phyloP scores from a whole-genome alignment of 2,113 vertebrate species.

The Rattus rattus region DNA sequence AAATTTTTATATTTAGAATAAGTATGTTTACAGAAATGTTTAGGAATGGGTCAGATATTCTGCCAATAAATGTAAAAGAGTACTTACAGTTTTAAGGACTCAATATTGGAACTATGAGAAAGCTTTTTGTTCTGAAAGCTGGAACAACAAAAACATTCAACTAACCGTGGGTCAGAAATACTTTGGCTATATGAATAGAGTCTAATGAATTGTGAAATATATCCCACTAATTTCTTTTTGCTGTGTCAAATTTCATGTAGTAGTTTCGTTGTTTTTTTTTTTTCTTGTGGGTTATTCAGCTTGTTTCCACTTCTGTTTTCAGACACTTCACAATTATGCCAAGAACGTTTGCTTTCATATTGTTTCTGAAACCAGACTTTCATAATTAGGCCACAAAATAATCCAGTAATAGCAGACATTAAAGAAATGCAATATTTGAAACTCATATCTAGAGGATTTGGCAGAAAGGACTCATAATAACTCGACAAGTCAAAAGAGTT shows the following conservation, averaged over 20 bases:
- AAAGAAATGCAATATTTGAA: conserved; percentile 51
- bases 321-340: conserved; percentile 56
- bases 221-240: conserved; percentile 1
- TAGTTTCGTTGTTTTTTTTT: conserved; percentile 64
- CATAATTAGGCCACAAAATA: conserved; percentile 66
- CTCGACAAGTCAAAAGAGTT: conserved; percentile 26
- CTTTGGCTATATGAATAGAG: background rate
- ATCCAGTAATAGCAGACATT: conserved; percentile 55
- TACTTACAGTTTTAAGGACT: conserved; percentile 53
- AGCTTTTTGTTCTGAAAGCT: conserved; percentile 65
- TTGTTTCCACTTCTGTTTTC: conserved; percentile 74
- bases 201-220: conserved; percentile 43
- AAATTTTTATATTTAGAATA: conserved; percentile 65
- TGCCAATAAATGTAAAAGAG: conserved; percentile 59
- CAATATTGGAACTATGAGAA: conserved; percentile 56
- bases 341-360: conserved; percentile 64
- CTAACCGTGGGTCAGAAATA: conserved; percentile 39
- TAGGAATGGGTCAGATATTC: conserved; percentile 53
- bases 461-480: conserved; percentile 47
- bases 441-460: conserved; percentile 52
- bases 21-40: conserved; percentile 60
- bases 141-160: conserved; percentile 54
- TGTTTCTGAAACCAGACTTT: conserved; percentile 73
- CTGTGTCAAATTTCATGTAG: background rate
- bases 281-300: conserved; percentile 57